Conservation (phyloP, 2,797 vertebrate species). For the Anableps anableps region DNA sequence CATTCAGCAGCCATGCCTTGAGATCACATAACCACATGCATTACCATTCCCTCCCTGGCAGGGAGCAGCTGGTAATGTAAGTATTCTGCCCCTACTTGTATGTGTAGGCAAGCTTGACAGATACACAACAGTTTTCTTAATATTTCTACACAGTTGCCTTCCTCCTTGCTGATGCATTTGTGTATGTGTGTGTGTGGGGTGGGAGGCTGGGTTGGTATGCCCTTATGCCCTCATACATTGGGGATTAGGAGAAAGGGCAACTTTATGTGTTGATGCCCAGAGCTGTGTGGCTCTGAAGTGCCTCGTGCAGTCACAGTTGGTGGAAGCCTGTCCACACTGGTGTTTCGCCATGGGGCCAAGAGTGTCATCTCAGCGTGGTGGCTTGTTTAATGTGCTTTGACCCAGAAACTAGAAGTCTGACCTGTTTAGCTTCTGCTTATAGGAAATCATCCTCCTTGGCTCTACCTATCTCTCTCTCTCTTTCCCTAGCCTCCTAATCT, state of each 20-base stretch:
- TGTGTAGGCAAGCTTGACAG: no score
- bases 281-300: slow-evolving; percentile 65
- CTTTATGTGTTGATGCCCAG: slow-evolving; percentile 72
- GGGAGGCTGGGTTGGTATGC: background rate
- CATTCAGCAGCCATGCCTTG: no score
- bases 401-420: slow-evolving; percentile 73
- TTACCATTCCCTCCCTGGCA: no score
- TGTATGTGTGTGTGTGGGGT: no score
- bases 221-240: slow-evolving; percentile 51
- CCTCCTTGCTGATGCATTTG: background rate
- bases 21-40: no score
- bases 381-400: slow-evolving; percentile 70
- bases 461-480: background rate
- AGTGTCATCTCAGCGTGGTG: slow-evolving; percentile 43
- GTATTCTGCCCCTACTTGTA: no score
- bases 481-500: slow-evolving; percentile 8
- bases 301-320: slow-evolving; percentile 70
- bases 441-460: slow-evolving; percentile 43
- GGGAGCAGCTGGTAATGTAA: no score
- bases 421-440: slow-evolving; percentile 76
- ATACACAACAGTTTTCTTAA: no score
- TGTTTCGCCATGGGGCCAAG: slow-evolving; percentile 49
- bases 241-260: slow-evolving; percentile 69
- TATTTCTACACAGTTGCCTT: no score
- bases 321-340: slow-evolving; percentile 64